Evolutionary conservation across 2,888 invertebrate genomes (phyloP).

Genomic region (Glomeris marginata): DNA sequence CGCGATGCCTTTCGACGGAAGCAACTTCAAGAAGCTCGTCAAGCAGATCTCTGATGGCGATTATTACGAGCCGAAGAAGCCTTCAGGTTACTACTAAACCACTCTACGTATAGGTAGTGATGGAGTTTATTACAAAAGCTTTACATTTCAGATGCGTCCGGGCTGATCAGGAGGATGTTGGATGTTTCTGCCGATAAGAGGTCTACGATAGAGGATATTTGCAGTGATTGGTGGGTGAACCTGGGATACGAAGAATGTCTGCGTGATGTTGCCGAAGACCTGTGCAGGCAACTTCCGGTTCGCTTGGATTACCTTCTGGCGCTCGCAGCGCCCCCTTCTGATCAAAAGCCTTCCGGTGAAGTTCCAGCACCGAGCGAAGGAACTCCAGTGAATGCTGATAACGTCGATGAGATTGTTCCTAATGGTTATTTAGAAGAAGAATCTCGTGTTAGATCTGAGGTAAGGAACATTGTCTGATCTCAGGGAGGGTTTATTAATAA

Average conservation of each 20-base stretch:
- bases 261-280: constrained; percentile 66
- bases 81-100: constrained; percentile 68
- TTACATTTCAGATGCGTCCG: constrained; percentile 61
- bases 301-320: constrained; percentile 71
- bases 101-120: too few species aligned
- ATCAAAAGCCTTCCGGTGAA: not conserved
- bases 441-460: too few species aligned
- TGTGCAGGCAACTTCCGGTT: constrained; percentile 82
- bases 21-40: constrained; percentile 91
- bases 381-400: constrained; percentile 34
- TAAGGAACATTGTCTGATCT: too few species aligned
- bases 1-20: constrained; percentile 98
- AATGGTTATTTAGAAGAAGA: constrained; percentile 15
- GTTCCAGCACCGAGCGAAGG: constrained; percentile 30
- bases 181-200: constrained; percentile 78
- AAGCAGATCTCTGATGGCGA: constrained; percentile 94
- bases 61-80: constrained; percentile 89
- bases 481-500: too few species aligned
- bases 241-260: constrained; percentile 64
- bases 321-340: constrained; percentile 45
- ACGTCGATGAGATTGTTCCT: not conserved
- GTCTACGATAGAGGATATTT: constrained; percentile 85
- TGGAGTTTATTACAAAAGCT: too few species aligned
- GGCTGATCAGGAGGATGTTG: constrained; percentile 84
- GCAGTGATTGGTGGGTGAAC: constrained; percentile 96